Evolutionary conservation across 1,140 invertebrate species (phyloP), one percentile per base, ranked within the genome.

Genomic region (Heliconius nattereri): DNA sequence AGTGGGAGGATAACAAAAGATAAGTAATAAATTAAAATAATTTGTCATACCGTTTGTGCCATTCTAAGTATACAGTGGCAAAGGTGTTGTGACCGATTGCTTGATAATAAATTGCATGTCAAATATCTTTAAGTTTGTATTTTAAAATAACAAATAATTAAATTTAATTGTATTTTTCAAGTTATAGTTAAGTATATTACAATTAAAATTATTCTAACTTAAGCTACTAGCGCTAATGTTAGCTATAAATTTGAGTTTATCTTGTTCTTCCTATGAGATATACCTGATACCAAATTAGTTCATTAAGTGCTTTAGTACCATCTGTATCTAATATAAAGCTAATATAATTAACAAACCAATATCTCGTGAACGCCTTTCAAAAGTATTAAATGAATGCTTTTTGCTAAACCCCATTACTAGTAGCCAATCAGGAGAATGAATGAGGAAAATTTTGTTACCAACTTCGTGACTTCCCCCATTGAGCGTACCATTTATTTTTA

Each of bases 351-450:
- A 49, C 73, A 73, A 40, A 54, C 74, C 77, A 76, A 78, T 81
- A 78, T 78, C 80, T 81, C 76, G 54, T 70, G 71, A 78, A 57
- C 80, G 76, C 76, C 80, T 81, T 78, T 81, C 80, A 78, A 81
- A 81, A 81, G 80, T 81, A 81, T 81, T 78, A 81, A 81, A 78
- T 54, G 77, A 78, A 78, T 52, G 73, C 73, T 78, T 77, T 81
- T 81, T 76, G 80, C 80, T 71, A 78, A 78, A 75, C 74, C 84
- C 85, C 85, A 87, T 87, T 84, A 87, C 84, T 81, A 85, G 81
- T 84, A 87, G 88, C 86, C 87, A 91, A 91, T 91, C 89, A 89
- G 85, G 81, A 79, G 88, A 89, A 89, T 89, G 85, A 88, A 85
- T 81, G 82, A 84, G 81, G 85, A 84, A 85, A 86, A 86, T 84